Base-by-base conservation (phyloP, 2,113 vertebrate species). In the Psammodynastes pulverulentus region DNA sequence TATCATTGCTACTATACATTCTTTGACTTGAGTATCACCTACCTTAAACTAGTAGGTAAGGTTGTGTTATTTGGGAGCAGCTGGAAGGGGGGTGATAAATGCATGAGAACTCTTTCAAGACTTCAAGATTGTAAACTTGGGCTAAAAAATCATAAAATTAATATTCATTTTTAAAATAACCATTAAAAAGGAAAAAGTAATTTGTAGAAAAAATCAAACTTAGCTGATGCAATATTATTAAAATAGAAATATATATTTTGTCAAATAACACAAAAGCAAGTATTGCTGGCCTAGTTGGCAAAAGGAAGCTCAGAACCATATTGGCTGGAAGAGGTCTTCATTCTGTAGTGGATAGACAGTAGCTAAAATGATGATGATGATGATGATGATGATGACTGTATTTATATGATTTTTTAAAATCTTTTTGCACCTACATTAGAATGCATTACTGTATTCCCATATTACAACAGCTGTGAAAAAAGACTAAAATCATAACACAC, bases 401-500 rank as follows among this genome's bases (percentile, higher is more conserved):
- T 21, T 45, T 84, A 54, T 4, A 93, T 5, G 86, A 24, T 92
- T 0, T 8, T 56, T 2, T 84, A 91, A 87, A 91, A 45, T 39
- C 89, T 54, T 91, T 62, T 88, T 87, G 15, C 88, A 84, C 19
- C 86, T 72, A 39, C 0, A 90, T 79, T 67, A 86, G 48, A 58
- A 89, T 62, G 53, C 19, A 4, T 88, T 92, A 93, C 91, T 91
- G 94, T 67, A n/a, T 85, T 29, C 51, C 90, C 56, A 79, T 43
- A 58, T 2, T 92, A 45, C 90, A 91, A 54, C 91, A 90, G 4
- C 13, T 94, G 94, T 92, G 92, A n/a, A 85, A 87, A 95, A 96
- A 90, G 88, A 0, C 89, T 84, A 94, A 79, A 46, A 92, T 91
- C 93, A 56, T 49, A 89, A 84, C 39, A n/a, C 91, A 94, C 90